Evolutionary conservation across 2,888 invertebrate genomes (phyloP).

Genomic region (Pachliopta kotzebuea): DNA sequence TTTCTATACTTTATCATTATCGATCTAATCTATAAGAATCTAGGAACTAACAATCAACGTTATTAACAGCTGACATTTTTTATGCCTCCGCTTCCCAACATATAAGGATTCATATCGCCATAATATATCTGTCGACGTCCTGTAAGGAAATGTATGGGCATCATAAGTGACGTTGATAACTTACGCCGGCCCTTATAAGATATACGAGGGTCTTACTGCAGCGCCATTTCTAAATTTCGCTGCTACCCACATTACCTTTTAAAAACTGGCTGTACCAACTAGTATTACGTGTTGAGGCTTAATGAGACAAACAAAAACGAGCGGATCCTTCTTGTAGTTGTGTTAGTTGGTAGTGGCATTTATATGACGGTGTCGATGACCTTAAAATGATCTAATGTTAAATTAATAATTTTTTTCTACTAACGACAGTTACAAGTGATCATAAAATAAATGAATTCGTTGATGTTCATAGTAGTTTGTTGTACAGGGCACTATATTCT

Average conservation of each 20-base stretch:
- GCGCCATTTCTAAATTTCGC: slow-evolving; percentile 65
- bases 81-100: slow-evolving; percentile 3
- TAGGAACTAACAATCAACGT: slow-evolving; percentile 2
- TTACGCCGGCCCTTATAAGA: slow-evolving; percentile 34
- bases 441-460: too few species aligned
- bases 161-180: slow-evolving; percentile 23
- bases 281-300: slow-evolving; percentile 42
- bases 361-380: not conserved
- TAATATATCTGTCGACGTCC: slow-evolving; percentile 12
- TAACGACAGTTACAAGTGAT: too few species aligned
- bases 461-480: too few species aligned
- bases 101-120: slow-evolving; percentile 13
- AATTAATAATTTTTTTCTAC: too few species aligned
- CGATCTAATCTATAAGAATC: slow-evolving; percentile 7
- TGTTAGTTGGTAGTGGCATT: slow-evolving; percentile 10
- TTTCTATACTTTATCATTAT: slow-evolving; percentile 2
- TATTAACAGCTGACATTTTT: slow-evolving; percentile 11
- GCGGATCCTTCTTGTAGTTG: slow-evolving; percentile 15
- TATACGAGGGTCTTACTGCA: slow-evolving; percentile 48
- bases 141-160: slow-evolving; percentile 11
- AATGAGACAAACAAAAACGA: slow-evolving; percentile 33
- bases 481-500: too few species aligned
- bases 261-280: slow-evolving; percentile 43
- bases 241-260: slow-evolving; percentile 59
- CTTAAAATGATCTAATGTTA: not conserved